These are phyloP conservation scores for Chloroclysta siterata DNA, from an alignment of 2,888 invertebrate genomes.

Conservation along the genomic window DNA sequence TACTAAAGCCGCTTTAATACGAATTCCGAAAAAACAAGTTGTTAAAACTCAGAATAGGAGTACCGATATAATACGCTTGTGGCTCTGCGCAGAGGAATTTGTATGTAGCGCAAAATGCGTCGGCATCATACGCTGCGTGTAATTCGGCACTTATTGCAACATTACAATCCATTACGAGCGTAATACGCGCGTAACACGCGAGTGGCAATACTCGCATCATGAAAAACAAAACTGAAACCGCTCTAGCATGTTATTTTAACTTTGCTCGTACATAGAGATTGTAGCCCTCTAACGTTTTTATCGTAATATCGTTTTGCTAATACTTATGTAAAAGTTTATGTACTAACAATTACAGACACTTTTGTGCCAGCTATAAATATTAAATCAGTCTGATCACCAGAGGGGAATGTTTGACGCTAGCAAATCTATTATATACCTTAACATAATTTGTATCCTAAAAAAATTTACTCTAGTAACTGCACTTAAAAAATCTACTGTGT, in stretches of 20 bases:
- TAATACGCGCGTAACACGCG: too few species aligned
- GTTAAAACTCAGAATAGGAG: too few species aligned
- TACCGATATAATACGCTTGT: too few species aligned
- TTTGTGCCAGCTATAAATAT: constrained; percentile 3
- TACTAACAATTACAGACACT: not conserved
- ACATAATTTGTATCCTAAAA: constrained; percentile 4
- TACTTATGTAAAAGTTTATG: not conserved
- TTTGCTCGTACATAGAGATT: constrained; percentile 1
- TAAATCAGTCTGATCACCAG: constrained; percentile 19
- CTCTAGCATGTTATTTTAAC: not conserved
- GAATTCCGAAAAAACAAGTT: too few species aligned
- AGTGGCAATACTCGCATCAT: too few species aligned
- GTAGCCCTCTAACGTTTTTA: not conserved
- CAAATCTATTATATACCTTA: not conserved
- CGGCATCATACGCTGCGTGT: too few species aligned
- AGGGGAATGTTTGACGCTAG: constrained; percentile 14
- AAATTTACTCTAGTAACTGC: constrained; percentile 12
- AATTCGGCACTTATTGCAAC: too few species aligned
- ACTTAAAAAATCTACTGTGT: not conserved
- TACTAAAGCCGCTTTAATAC: too few species aligned
- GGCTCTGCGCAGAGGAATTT: too few species aligned
- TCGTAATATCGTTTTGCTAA: not conserved
- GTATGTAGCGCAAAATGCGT: too few species aligned
- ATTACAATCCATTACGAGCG: too few species aligned
- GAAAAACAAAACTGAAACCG: too few species aligned